Evolutionary conservation across 64 coral and sea anemone genomes (phyloP), one percentile per base, ranked within the genome.

Genomic region (Porites lutea): DNA sequence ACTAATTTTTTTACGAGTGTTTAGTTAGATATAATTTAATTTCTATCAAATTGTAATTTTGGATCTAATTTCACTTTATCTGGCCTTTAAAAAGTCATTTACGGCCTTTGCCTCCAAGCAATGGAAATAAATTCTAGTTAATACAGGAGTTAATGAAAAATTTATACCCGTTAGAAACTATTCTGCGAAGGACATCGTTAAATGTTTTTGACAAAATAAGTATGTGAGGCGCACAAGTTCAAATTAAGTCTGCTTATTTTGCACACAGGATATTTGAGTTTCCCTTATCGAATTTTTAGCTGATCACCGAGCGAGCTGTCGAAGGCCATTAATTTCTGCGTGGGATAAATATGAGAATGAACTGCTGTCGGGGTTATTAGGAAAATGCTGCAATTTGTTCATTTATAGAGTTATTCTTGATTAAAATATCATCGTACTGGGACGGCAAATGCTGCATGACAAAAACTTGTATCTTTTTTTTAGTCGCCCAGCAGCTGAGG

Each of bases 121-220:
- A 68, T 84, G 18, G 63, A 51, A 68, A 52, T 84, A 84, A 84
- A 84, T 66, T 69, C 81, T 19, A 68, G 47, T 69, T 84, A 84
- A 84, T 84, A 65, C 47, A 84, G 9, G 46, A 22, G 59, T 84
- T 84, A 84, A 84, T 84, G 63, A 84, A 84, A 84, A 84, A 84
- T 84, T 50, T 67, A 84, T 68, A 48, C 20, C 81, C 81, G 63
- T 68, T 84, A 84, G 81, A 69, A 51, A 84, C 45, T 61, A 65
- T 51, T n/a, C 48, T 51, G 44, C n/a, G 20, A 45, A 6, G 63
- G 46, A 3, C 21, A 84, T 22, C 1, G 8, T 68, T 4, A n/a
- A 51, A 58, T 20, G n/a, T 14, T n/a, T 51, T 76, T 76, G 73
- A 1, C 46, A 51, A 52, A 51, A 48, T 47, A 7, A 3, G 7